phyloP scores from a whole-genome alignment of 2,113 vertebrate genomes.

The Rhinopomastus cyanomelas region DNA sequence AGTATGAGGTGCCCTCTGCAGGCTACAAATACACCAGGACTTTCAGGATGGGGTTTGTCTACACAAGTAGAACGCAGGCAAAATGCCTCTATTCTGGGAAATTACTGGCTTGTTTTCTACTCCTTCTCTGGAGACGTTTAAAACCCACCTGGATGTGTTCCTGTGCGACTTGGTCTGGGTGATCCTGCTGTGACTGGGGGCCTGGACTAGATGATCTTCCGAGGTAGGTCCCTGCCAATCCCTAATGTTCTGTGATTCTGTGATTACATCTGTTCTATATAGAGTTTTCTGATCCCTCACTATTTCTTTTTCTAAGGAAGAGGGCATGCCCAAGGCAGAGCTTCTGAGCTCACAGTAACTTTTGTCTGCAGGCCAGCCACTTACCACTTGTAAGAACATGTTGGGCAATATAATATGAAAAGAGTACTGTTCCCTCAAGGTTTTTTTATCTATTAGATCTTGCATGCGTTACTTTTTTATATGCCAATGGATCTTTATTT shows the following conservation, averaged over 20 bases:
- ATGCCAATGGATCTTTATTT: background rate
- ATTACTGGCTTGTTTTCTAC: background rate
- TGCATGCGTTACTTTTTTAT: background rate
- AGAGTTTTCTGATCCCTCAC: background rate
- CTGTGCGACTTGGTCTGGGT: too few relatives aligned
- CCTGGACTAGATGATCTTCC: too few relatives aligned
- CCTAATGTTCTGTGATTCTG: too few relatives aligned
- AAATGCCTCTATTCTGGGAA: background rate
- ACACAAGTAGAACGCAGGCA: background rate
- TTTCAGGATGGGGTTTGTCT: background rate
- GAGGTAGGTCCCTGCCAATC: too few relatives aligned
- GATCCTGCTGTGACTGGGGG: too few relatives aligned
- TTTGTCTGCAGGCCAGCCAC: background rate
- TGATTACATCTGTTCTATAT: background rate
- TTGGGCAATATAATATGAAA: background rate
- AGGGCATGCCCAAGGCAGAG: background rate
- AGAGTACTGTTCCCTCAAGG: background rate
- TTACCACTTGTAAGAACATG: background rate
- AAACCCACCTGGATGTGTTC: too few relatives aligned
- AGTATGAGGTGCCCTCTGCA: slow-evolving; percentile 54
- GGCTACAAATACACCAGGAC: background rate
- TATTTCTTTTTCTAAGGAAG: background rate
- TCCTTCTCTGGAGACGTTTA: too few relatives aligned
- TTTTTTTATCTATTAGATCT: background rate
- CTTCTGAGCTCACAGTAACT: background rate